Conservation (phyloP, 2,888 invertebrate species). For the Erebia aethiops region DNA sequence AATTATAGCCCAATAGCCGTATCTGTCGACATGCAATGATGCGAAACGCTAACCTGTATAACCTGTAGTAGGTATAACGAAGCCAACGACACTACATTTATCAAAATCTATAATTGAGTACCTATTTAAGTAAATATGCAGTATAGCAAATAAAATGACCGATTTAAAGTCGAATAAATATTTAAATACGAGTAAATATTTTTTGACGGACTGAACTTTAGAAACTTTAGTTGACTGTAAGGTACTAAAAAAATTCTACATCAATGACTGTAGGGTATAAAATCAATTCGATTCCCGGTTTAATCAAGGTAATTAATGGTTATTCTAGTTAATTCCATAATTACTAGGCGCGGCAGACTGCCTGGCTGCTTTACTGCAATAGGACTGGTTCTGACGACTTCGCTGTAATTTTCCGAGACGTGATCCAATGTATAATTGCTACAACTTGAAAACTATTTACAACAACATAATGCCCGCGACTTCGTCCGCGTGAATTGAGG, state of each 20-base stretch:
- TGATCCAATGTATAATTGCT: constrained; percentile 16
- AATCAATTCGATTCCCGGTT: constrained; percentile 3
- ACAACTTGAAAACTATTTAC: constrained; percentile 12
- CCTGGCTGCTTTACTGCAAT: constrained; percentile 40
- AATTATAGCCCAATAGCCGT: too few species aligned
- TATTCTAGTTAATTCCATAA: constrained; percentile 39
- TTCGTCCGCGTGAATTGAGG: too few species aligned
- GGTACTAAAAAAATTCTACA: too few species aligned
- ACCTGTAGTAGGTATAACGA: background rate
- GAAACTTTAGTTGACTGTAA: too few species aligned
- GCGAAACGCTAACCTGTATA: too few species aligned
- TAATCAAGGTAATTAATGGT: constrained; percentile 26
- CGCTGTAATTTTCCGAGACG: constrained; percentile 23
- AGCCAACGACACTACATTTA: background rate
- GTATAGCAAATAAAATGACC: background rate
- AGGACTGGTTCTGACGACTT: constrained; percentile 26
- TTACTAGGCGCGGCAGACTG: constrained; percentile 47
- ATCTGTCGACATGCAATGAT: too few species aligned
- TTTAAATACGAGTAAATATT: too few species aligned
- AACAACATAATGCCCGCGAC: too few species aligned
- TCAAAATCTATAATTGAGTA: background rate
- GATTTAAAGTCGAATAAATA: background rate
- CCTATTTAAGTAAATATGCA: background rate
- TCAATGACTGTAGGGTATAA: too few species aligned
- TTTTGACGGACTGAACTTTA: too few species aligned